These are phyloP conservation scores for Rattus norvegicus DNA, from an alignment of 2,113 vertebrate species.

Conservation along the genomic window DNA sequence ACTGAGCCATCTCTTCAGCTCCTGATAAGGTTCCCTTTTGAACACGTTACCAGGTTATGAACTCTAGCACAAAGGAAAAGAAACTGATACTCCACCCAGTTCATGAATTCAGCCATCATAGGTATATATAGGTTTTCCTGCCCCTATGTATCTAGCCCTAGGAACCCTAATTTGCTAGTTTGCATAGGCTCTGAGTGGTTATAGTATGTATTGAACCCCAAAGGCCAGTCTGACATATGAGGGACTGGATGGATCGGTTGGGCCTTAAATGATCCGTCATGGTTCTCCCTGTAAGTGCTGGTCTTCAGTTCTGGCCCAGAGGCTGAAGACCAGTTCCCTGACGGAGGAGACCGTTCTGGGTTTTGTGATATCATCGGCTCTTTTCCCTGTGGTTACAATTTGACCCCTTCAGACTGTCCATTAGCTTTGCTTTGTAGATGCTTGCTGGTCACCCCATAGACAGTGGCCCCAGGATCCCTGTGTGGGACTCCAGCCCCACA, in stretches of 20 bases:
- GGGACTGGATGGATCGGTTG: not conserved
- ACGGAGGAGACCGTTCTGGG: not conserved
- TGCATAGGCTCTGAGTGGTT: not conserved
- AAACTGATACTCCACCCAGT: not conserved
- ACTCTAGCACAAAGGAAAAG: not conserved
- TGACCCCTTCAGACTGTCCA: not conserved
- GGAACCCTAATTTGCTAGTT: not conserved
- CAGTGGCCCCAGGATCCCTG: not conserved
- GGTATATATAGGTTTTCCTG: not conserved
- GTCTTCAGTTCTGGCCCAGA: not conserved
- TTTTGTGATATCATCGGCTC: not conserved
- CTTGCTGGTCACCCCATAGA: not conserved
- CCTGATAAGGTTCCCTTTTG: not conserved
- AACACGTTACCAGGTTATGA: not conserved
- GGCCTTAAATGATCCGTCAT: not conserved
- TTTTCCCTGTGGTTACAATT: not conserved
- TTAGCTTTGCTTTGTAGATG: not conserved
- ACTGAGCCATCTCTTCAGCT: not conserved
- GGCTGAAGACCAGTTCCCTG: not conserved
- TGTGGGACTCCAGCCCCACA: too few relatives aligned
- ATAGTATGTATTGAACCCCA: not conserved
- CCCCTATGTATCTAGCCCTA: too few relatives aligned
- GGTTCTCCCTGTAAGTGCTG: not conserved
- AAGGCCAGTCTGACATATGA: not conserved
- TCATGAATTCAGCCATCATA: not conserved